These are phyloP conservation scores for Mixornis gularis DNA, from an alignment of 2,113 vertebrate species.

Conservation along the genomic window DNA sequence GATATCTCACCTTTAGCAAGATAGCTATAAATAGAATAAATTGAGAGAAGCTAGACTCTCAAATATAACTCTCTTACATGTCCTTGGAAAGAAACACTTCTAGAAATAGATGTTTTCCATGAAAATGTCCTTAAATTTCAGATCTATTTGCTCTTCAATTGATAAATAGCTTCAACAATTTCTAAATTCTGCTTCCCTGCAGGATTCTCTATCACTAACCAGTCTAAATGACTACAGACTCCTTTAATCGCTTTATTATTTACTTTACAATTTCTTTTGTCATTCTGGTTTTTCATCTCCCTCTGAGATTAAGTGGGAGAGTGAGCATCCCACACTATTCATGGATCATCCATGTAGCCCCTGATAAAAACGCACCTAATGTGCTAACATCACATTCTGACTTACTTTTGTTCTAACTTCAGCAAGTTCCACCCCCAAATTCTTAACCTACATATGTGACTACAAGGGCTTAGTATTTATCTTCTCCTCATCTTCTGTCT, in stretches of 20 bases:
- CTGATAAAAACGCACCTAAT: slow-evolving; percentile 25
- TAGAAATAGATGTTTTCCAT: slow-evolving; percentile 32
- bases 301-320: slow-evolving; percentile 55
- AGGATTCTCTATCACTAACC: neutral
- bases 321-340: slow-evolving; percentile 40
- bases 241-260: slow-evolving; percentile 41
- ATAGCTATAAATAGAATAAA: slow-evolving; percentile 23
- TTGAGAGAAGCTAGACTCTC: neutral
- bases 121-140: slow-evolving; percentile 15
- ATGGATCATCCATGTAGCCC: slow-evolving; percentile 31
- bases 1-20: slow-evolving; percentile 11
- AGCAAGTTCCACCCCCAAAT: slow-evolving; percentile 39
- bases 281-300: slow-evolving; percentile 35
- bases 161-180: slow-evolving; percentile 15
- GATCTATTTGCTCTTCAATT: slow-evolving; percentile 4
- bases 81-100: slow-evolving; percentile 28
- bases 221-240: slow-evolving; percentile 16
- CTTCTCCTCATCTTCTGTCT: neutral
- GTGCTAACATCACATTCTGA: neutral
- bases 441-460: slow-evolving; percentile 4
- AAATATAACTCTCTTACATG: neutral
- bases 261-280: slow-evolving; percentile 51
- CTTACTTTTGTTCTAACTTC: slow-evolving; percentile 36
- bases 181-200: slow-evolving; percentile 18
- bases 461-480: neutral